Conservation (phyloP, 2,113 vertebrate genomes). For the Passer domesticus region DNA sequence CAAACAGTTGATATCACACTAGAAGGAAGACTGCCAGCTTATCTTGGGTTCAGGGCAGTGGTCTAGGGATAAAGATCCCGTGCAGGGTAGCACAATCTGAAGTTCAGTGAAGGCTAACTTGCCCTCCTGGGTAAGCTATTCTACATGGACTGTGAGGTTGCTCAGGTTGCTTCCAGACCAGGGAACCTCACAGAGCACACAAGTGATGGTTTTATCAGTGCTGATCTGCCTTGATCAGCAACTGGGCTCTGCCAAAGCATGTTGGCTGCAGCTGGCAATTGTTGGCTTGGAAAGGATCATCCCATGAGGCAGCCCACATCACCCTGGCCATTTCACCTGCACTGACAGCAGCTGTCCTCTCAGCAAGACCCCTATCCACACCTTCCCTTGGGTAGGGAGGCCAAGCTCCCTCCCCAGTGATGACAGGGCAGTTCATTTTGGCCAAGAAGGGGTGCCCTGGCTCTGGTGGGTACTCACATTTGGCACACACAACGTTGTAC, state of each 20-base stretch:
- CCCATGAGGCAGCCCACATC: background rate
- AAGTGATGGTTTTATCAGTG: background rate
- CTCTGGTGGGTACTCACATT: background rate
- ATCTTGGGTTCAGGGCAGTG: background rate
- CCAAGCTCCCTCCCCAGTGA: accelerated
- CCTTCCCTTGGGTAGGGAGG: accelerated
- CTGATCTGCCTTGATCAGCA: background rate
- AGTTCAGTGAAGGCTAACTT: background rate
- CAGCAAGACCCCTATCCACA: background rate
- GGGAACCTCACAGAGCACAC: background rate
- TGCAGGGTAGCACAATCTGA: background rate
- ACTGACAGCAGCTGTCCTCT: background rate
- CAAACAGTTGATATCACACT: background rate
- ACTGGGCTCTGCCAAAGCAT: background rate
- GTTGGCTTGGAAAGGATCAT: background rate
- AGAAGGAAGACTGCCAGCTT: background rate
- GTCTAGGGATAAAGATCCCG: background rate
- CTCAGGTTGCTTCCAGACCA: background rate
- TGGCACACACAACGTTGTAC: accelerated
- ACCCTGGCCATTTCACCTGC: background rate
- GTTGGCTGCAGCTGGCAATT: background rate
- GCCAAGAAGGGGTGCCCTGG: background rate
- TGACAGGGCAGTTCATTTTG: too few species aligned
- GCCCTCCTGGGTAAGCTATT: background rate
- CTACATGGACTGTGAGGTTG: background rate